Base-by-base conservation (phyloP, 2,888 invertebrate genomes). In the Acanthoscelides obtectus region DNA sequence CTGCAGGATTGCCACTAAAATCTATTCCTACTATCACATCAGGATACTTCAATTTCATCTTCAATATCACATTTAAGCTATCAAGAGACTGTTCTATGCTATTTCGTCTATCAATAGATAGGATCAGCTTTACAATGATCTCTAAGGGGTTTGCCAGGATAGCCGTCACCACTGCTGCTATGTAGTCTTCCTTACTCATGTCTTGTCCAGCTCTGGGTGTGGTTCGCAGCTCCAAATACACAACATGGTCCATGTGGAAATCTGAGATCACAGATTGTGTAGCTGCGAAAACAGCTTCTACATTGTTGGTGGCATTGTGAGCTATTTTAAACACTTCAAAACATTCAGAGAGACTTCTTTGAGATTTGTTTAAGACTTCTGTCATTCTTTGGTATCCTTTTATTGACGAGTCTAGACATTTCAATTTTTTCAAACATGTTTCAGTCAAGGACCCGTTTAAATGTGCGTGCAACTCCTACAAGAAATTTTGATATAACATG, bases 391-490 rank as follows among this genome's bases (percentile, higher is more conserved):
- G 88, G 71, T 85, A 84, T 21, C 87, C 81, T 20, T 86, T 85
- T 25, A 86, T 82, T 69, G 89, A 88, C 64, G 88, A 86, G 72
- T 91, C 87, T 69, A 88, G 83, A 75, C 88, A 86, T 69, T 90
- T 88, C 22, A 95, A 82, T 78, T 90, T 87, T 68, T 88, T 83
- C 82, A 95, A 87, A 3, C 93, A 93, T 27, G 86, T 80, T 64
- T 86, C 85, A 78, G 91, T 93, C 45, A 96, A 82, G 0, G 94
- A 95, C 0, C 96, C 96, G 86, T 94, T 95, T 8, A 96, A 86
- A 85, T 96, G 96, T n/a, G 96, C 95, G 85, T 96, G 96, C 45
- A 96, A 86, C 84, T 96, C 96, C 94, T 94, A 69, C 22, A 12
- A 22, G 3, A 21, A 66, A 66, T n/a, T n/a, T n/a, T 45, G 17